These are phyloP conservation scores for Mus spretus DNA, from an alignment of 2,797 vertebrate genomes.

Conservation along the genomic window DNA sequence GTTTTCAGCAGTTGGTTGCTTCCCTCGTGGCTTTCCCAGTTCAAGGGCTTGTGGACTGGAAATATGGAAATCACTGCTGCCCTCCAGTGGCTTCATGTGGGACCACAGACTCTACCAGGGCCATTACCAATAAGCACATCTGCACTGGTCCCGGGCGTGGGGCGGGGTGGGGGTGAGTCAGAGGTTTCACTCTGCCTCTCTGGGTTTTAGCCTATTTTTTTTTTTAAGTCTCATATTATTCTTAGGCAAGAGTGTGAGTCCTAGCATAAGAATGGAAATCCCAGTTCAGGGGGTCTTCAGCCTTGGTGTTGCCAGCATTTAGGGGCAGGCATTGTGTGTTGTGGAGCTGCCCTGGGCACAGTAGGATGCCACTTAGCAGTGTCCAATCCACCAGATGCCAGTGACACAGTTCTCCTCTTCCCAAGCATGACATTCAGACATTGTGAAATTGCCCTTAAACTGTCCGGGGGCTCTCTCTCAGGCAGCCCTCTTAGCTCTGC, in stretches of 20 bases:
- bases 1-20: background rate
- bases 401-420: background rate
- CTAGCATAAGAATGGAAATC: background rate
- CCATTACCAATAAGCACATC: background rate
- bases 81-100: background rate
- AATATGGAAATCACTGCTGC: conserved; percentile 50
- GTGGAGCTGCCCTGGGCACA: fast-evolving
- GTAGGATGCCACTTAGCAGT: background rate
- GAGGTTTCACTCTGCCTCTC: background rate
- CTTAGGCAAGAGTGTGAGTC: background rate
- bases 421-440: background rate
- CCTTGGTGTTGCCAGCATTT: background rate
- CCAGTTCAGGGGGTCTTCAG: background rate
- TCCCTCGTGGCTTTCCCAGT: no score
- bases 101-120: background rate
- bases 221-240: background rate
- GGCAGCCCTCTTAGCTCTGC: background rate
- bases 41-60: background rate
- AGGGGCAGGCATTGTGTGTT: background rate
- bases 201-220: background rate
- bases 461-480: background rate
- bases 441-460: background rate
- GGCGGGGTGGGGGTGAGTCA: background rate
- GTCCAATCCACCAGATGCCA: fast-evolving
- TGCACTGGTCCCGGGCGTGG: background rate